Evolutionary conservation across 2,113 vertebrate species (phyloP).

Genomic region (Holacanthus passer): DNA sequence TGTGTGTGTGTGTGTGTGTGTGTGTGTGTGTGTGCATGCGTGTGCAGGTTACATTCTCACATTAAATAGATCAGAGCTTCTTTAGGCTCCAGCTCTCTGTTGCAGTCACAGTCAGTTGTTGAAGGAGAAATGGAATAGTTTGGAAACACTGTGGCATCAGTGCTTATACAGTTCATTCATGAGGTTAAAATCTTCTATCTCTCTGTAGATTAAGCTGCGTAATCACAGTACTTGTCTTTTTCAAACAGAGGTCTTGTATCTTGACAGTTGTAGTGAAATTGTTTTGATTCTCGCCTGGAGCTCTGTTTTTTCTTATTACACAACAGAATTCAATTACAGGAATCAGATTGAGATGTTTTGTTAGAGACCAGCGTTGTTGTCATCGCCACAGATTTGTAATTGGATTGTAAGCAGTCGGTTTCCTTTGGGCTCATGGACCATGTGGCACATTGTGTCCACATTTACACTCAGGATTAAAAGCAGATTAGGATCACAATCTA

Average conservation of each 20-base stretch:
- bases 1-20: slow-evolving; percentile 8
- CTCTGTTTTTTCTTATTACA: not conserved
- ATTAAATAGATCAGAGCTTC: not conserved
- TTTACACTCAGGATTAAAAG: slow-evolving; percentile 45
- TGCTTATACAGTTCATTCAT: not conserved
- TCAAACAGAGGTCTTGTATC: not conserved
- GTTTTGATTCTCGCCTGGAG: not conserved
- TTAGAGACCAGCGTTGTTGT: not conserved
- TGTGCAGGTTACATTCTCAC: not conserved
- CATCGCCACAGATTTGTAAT: slow-evolving; percentile 26
- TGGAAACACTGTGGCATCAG: too few species aligned
- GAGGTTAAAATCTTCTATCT: not conserved
- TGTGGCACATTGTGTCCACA: slow-evolving; percentile 5
- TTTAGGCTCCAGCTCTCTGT: not conserved
- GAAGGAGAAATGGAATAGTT: too few species aligned
- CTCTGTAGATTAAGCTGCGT: not conserved
- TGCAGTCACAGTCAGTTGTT: too few species aligned
- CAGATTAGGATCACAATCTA: slow-evolving; percentile 31
- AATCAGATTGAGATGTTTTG: slow-evolving; percentile 19
- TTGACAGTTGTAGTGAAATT: not conserved
- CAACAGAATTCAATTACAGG: slow-evolving; percentile 23
- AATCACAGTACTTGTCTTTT: not conserved
- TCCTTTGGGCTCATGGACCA: not conserved
- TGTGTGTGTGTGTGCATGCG: slow-evolving; percentile 1
- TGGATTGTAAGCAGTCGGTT: not conserved